Base-by-base conservation (phyloP, 2,888 invertebrate genomes). In the Lumbricus terrestris region DNA sequence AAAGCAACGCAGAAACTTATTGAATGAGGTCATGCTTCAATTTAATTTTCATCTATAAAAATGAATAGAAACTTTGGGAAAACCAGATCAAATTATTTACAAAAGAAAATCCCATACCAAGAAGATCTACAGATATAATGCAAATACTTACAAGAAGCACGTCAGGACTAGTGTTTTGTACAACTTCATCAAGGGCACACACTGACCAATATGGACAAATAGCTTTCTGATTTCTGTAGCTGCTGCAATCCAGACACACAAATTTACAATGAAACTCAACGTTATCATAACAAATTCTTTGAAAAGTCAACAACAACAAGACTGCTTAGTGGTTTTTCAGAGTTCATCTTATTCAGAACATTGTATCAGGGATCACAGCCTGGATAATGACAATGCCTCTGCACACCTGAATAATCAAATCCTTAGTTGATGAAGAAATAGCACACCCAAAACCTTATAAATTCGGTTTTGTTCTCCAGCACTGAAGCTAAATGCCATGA, bases 121-220 rank as follows among this genome's bases (percentile, higher is more conserved):
- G n/a, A n/a, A n/a, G 5, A 20, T 16, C 29, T n/a, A 69, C n/a
- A 69, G 0, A 16, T 69, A 13, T 8, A 69, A 69, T n/a, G 8
- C n/a, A 88, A 42, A 88, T 33, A 88, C 90, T 88, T 42, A 90
- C 90, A 40, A 88, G 34, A 34, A 90, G 88, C 8, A 33, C 0
- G 47, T 88, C 90, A 37, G 47, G 88, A 6, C 37, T 33, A 1
- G 35, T 34, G 8, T 88, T 37, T 33, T 88, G 88, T n/a, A 69
- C 37, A 6, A 69, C 89, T 35, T 82, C 82, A 40, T 90, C 82
- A n/a, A 90, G 40, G 23, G 89, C n/a, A 82, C 82, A 90, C 2
- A 90, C 40, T 33, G 89, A 42, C 35, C 89, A 82, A 40, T 90
- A 90, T 33, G 90, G 90, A 88, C 90, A 90, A 42, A 90, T 8